Evolutionary conservation across 2,888 invertebrate genomes (phyloP).

Genomic region (Maniola hyperantus): DNA sequence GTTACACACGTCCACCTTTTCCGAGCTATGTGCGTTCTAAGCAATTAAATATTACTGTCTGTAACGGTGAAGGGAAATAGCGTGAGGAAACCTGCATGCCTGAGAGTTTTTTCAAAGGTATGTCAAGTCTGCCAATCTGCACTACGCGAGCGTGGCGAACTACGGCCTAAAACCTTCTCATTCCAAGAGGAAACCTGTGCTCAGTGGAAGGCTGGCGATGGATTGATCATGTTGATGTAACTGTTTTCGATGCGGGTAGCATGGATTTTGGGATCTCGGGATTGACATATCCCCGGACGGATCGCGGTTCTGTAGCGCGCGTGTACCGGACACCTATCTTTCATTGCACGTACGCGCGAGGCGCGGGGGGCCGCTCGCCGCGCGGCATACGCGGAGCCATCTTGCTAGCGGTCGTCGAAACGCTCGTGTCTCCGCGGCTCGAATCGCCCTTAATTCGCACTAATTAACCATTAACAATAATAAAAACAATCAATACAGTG

Average conservation of each 20-base stretch:
- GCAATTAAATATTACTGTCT: no score
- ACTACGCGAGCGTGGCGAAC: no score
- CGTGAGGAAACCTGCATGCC: no score
- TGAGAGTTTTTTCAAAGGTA: no score
- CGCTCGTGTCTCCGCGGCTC: slow-evolving; percentile 75
- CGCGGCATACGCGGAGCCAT: slow-evolving; percentile 73
- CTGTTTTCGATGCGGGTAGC: not conserved
- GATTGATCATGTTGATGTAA: no score
- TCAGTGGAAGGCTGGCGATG: no score
- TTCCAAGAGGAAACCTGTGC: no score
- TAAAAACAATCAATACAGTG: slow-evolving; percentile 57
- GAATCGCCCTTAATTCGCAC: slow-evolving; percentile 76
- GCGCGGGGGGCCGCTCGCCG: slow-evolving; percentile 68
- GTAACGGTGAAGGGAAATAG: no score
- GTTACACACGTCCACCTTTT: no score
- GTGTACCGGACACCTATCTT: slow-evolving; percentile 78
- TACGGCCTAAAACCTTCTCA: no score
- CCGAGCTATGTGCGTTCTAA: no score
- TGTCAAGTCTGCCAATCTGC: no score
- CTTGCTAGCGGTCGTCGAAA: slow-evolving; percentile 78
- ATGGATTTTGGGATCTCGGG: not conserved
- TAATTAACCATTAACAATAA: slow-evolving; percentile 69
- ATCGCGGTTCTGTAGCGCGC: slow-evolving; percentile 54
- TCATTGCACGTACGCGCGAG: slow-evolving; percentile 81
- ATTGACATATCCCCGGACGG: slow-evolving; percentile 52